Conservation (phyloP, 2,888 invertebrate genomes). For the Stenotaenia linearis region DNA sequence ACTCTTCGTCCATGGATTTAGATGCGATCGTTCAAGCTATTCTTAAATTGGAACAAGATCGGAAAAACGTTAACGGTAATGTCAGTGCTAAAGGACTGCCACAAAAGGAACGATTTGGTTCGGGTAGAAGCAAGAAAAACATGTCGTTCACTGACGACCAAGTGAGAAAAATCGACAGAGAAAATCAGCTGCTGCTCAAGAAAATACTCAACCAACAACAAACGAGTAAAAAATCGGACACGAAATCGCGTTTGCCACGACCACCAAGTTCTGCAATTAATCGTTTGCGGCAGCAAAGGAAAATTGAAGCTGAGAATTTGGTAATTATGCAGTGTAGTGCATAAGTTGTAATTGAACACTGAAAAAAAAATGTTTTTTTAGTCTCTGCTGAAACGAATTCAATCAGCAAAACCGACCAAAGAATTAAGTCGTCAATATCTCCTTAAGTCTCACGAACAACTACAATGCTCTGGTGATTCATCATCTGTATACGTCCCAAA, state of each 20-base stretch:
- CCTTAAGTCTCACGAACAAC: neutral
- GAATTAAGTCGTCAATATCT: constrained; percentile 33
- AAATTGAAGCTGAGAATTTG: constrained; percentile 54
- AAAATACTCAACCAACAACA: constrained; percentile 46
- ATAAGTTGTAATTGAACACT: too few species aligned
- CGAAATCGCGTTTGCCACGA: neutral
- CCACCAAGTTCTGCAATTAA: constrained; percentile 50
- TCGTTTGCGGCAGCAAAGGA: constrained; percentile 50
- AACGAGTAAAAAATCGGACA: neutral
- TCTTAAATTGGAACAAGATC: constrained; percentile 31
- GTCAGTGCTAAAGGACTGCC: neutral
- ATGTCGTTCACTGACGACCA: constrained; percentile 51
- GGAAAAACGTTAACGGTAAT: neutral
- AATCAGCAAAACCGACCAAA: constrained; percentile 38
- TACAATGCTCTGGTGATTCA: neutral
- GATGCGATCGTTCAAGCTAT: constrained; percentile 31
- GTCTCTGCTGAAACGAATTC: constrained; percentile 39
- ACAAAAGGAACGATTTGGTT: neutral
- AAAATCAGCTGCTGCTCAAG: constrained; percentile 49
- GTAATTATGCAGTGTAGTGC: constrained; percentile 46
- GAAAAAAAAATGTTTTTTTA: neutral
- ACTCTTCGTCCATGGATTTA: neutral
- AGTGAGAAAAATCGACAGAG: constrained; percentile 49
- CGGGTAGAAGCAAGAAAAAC: constrained; percentile 40
- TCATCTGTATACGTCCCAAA: neutral